phyloP scores from a whole-genome alignment of 2,888 invertebrate genomes.

The Antitype chi region DNA sequence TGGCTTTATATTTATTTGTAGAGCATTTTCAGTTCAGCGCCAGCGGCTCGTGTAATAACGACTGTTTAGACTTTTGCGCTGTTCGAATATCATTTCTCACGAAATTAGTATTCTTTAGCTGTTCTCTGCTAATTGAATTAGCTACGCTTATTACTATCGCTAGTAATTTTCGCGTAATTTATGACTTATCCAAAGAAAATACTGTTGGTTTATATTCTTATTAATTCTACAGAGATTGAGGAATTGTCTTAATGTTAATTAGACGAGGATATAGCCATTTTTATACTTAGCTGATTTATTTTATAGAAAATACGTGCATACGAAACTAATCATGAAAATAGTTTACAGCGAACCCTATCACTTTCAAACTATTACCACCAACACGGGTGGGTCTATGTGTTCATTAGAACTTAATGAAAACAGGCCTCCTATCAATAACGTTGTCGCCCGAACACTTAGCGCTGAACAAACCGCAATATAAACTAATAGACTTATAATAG shows the following conservation, averaged over 20 bases:
- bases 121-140: slow-evolving; percentile 48
- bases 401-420: slow-evolving; percentile 60
- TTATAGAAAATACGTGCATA: not conserved
- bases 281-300: not conserved
- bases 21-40: slow-evolving; percentile 47
- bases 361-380: slow-evolving; percentile 26
- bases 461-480: slow-evolving; percentile 64
- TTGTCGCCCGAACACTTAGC: slow-evolving; percentile 65
- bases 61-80: slow-evolving; percentile 20
- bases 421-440: slow-evolving; percentile 69
- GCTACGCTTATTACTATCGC: slow-evolving; percentile 44
- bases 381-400: slow-evolving; percentile 44
- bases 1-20: slow-evolving; percentile 51
- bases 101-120: slow-evolving; percentile 41
- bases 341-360: slow-evolving; percentile 25
- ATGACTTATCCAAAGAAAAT: slow-evolving; percentile 29
- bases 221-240: slow-evolving; percentile 11
- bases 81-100: slow-evolving; percentile 29
- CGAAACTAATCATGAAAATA: not conserved
- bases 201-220: slow-evolving; percentile 42
- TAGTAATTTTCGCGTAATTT: slow-evolving; percentile 43
- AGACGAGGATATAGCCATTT: not conserved
- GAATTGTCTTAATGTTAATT: slow-evolving; percentile 10
- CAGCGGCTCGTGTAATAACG: slow-evolving; percentile 24
- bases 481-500: slow-evolving; percentile 72